Evolutionary conservation across 1,140 invertebrate genomes (phyloP), one percentile per base, ranked within the genome.

Genomic region (Apis florea): DNA sequence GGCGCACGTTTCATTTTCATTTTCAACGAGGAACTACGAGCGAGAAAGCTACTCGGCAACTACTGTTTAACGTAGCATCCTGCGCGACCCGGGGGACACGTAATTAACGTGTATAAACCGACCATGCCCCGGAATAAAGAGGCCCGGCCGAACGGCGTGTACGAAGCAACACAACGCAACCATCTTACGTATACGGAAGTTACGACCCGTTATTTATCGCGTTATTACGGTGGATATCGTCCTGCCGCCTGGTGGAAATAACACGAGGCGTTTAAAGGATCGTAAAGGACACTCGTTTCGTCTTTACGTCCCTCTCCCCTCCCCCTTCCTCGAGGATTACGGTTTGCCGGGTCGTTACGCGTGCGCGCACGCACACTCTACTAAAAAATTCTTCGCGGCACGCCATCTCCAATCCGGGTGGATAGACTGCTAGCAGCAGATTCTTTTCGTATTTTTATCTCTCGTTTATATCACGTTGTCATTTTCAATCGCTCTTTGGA

Each of bases 161-260:
- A 21, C 67, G 13, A 15, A 24, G 31, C 19, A 31, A 17, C 54
- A n/a, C n/a, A n/a, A n/a, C n/a, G n/a, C n/a, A 61, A 31, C 51
- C 51, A 40, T 40, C 31, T 40, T 53, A 31, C 63, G 49, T 61
- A 17, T 10, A 67, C 47, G 67, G 61, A 83, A 63, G 51, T 84
- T 80, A 72, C 71, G 75, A 21, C 12, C 53, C 68, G 79, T 85
- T 85, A 77, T 77, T 85, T 77, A 82, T 82, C 83, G 58, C 26
- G 56, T 85, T 82, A 82, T 82, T 72, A 71, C 84, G 63, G 54
- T 31, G 69, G 68, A 64, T 68, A 63, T 68, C 26, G 77, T 67
- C 61, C 31, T 40, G 31, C 31, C 49, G 49, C 66, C 71, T 72
- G 53, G 49, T 84, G 83, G 56, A 85, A 82, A 77, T 73, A 77